Base-by-base conservation (phyloP, 2,797 vertebrate genomes). In the Lerista edwardsae region DNA sequence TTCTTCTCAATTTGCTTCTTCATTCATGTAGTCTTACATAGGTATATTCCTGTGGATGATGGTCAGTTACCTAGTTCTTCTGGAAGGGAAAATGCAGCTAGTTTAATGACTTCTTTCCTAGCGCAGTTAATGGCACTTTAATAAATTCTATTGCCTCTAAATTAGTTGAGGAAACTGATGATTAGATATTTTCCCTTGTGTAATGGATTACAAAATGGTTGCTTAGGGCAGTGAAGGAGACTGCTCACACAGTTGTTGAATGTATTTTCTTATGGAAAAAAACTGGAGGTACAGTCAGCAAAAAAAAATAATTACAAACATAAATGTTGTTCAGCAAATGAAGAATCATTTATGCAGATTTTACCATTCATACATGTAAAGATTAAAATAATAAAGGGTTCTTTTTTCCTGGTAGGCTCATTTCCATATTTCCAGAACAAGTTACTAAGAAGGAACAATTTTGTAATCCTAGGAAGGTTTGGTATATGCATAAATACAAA, bases 131-230 rank as follows among this genome's bases (percentile, higher is more conserved):
- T 71, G 73, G 55, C 86, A 82, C 87, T 90, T 91, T 87, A 82
- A 23, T 79, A 91, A 86, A 75, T 82, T 8, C 0, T 82, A 77
- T 86, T 79, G 41, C 76, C 64, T 88, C 61, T 29, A 84, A 90
- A 90, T 89, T 91, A 90, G 62, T 84, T 84, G 29, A 90, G 83
- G 80, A 92, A 90, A 65, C 12, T 69, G 80, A 86, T 90, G 34
- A 89, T 88, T 92, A 88, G 17, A 67, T 74, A 80, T 87, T 89
- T 86, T 84, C 88, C 89, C 89, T 61, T 11, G 86, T 82, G 88
- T 75, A 91, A 86, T 89, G 69, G 84, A 74, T 55, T 91, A 76
- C 79, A 88, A 84, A 94, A 92, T 68, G 6, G 65, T 91, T 93
- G 90, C 86, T 90, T 71, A 84, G 80, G 82, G 90, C 90, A 91